These are phyloP conservation scores for Machaerirhynchus nigripectus DNA, from an alignment of 2,113 vertebrate species.

Conservation along the genomic window DNA sequence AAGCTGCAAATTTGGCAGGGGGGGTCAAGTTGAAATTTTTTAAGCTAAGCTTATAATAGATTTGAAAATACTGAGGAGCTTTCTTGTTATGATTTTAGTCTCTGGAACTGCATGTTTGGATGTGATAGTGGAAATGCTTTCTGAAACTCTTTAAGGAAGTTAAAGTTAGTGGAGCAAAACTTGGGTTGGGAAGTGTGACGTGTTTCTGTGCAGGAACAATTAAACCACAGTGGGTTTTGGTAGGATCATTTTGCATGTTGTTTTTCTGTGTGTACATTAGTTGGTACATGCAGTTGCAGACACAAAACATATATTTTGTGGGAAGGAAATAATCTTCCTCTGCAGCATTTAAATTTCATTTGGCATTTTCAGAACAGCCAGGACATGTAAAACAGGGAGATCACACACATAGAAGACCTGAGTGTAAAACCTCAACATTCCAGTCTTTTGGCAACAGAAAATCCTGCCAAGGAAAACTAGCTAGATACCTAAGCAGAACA, in stretches of 20 bases:
- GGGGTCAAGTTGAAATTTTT: not conserved
- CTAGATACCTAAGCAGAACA: not conserved
- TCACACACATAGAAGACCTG: not conserved
- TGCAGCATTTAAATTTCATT: not conserved
- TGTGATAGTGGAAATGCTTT: not conserved
- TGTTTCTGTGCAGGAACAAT: not conserved
- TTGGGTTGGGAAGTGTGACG: not conserved
- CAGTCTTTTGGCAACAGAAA: not conserved
- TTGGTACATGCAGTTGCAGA: not conserved
- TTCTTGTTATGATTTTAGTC: not conserved
- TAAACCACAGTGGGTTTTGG: not conserved
- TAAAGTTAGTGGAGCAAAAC: not conserved
- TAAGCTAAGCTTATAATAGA: not conserved
- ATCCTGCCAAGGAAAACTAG: slow-evolving; percentile 1
- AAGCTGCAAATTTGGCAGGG: not conserved
- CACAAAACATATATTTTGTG: not conserved
- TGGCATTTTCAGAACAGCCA: not conserved
- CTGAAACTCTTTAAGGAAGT: not conserved
- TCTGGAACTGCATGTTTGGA: not conserved
- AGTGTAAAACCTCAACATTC: not conserved
- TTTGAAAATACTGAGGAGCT: not conserved
- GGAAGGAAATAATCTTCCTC: not conserved
- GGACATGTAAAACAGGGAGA: not conserved
- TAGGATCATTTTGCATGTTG: not conserved
- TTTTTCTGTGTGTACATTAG: not conserved